Evolutionary conservation across 2,888 invertebrate species (phyloP), one percentile per base, ranked within the genome.

Genomic region (Rotaria macrura): DNA sequence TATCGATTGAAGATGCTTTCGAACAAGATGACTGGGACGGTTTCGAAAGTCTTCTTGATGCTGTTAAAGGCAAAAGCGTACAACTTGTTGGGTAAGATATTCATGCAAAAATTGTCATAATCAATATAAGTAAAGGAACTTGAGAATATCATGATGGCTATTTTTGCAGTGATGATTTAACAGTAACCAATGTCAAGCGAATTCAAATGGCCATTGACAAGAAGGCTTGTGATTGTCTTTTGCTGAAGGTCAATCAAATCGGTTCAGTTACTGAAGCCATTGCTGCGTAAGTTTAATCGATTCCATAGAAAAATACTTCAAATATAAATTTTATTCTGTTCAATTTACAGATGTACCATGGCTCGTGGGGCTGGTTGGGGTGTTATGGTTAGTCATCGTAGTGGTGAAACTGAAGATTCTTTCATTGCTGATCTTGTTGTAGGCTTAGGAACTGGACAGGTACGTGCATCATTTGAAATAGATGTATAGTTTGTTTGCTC

Each of bases 361-460:
- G 91, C 93, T 9, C 92, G 92, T 89, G 88, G 88, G 9, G 91
- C 90, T 86, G 92, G 92, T 47, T 99, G 98, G 98, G 98, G 97
- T 88, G 97, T 97, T 88, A 99, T 99, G 98, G 98, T 99, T 83
- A 98, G 98, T 49, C 98, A 99, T 92, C 90, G 93, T 92, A 97
- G 97, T 88, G 99, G 99, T 87, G 99, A 99, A 92, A 99, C 99
- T 86, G 99, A 99, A 92, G 99, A 99, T 91, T 95, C 97, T 0
- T 98, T 97, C 92, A 99, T 99, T 90, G 98, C 97, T 88, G 99
- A 99, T 92, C 92, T 99, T 89, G 98, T 98, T 29, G 99, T 99
- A 72, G 99, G 98, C 87, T 93, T 99, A 87, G 95, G 96, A 86
- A 98, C 98, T 86, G 99, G 99, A 87, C 98, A 99, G 92, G 79